A percentile compares a stretch with the other conserved stretches of the same genome.
Evolutionary conservation across 2,113 vertebrate species (phyloP).

Genomic region (Australoheros scitulus): DNA sequence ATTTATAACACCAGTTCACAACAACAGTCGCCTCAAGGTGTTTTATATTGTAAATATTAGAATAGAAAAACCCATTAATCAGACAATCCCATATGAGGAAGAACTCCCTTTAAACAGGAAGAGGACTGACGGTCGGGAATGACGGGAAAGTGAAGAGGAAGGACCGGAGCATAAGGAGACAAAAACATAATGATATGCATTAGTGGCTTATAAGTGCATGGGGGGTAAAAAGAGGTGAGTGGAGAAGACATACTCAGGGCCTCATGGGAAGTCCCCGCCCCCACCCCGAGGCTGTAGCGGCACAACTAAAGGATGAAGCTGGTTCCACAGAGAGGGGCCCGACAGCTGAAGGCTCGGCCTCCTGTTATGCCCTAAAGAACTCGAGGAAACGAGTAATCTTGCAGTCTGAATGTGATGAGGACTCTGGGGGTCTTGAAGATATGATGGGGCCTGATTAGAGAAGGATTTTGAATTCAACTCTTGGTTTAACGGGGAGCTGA

Average conservation of each 20-base stretch:
- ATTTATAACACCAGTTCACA: not conserved
- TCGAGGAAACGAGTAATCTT: not conserved
- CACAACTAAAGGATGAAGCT: not conserved
- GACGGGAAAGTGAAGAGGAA: too few species aligned
- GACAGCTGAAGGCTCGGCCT: not conserved
- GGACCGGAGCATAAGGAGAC: too few species aligned
- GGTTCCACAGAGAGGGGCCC: not conserved
- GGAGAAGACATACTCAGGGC: too few species aligned
- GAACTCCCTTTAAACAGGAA: not conserved
- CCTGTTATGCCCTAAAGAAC: not conserved
- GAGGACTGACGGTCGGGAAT: not conserved
- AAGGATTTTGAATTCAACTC: not conserved
- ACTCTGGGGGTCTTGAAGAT: not conserved
- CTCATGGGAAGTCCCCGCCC: too few species aligned
- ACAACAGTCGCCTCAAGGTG: fast-evolving
- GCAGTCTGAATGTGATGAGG: not conserved
- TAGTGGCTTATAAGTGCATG: too few species aligned
- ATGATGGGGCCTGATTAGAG: not conserved
- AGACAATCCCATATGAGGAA: not conserved
- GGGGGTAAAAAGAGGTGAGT: too few species aligned
- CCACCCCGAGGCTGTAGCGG: too few species aligned
- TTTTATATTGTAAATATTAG: fast-evolving
- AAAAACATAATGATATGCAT: too few species aligned
- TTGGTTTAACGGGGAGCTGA: not conserved
- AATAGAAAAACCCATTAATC: not conserved